These are phyloP conservation scores for Caiman crocodilus DNA, from an alignment of 2,797 vertebrate genomes.

Conservation along the genomic window DNA sequence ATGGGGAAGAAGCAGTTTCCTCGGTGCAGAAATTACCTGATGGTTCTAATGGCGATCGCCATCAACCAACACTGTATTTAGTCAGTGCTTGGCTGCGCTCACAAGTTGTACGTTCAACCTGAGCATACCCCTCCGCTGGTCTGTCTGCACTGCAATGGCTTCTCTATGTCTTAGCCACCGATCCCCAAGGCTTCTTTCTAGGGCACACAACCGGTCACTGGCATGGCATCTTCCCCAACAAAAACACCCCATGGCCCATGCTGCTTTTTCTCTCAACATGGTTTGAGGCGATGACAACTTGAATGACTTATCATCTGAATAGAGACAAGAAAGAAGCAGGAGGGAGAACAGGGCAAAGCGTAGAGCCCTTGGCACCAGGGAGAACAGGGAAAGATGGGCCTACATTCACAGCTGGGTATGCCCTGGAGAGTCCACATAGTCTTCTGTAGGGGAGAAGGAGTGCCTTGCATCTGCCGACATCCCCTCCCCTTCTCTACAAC, in stretches of 20 bases:
- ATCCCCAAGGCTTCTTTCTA: too few relatives aligned
- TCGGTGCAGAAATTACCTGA: constrained; percentile 14
- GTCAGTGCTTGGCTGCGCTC: constrained; percentile 5
- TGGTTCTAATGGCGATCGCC: not conserved
- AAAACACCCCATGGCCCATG: not conserved
- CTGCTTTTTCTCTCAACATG: not conserved
- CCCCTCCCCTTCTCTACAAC: too few relatives aligned
- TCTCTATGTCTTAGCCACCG: not conserved
- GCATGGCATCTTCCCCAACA: too few relatives aligned
- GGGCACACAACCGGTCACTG: too few relatives aligned
- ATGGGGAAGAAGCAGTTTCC: not conserved
- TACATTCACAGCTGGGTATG: too few relatives aligned
- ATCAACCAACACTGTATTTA: not conserved
- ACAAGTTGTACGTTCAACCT: not conserved
- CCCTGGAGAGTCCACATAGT: not conserved
- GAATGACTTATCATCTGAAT: not conserved
- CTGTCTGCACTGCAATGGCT: not conserved
- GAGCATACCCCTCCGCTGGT: not conserved
- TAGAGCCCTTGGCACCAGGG: not conserved
- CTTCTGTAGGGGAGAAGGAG: not conserved
- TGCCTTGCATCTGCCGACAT: too few relatives aligned
- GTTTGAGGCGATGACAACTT: not conserved
- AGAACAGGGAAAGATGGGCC: not conserved
- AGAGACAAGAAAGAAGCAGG: not conserved
- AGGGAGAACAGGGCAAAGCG: not conserved